Evolutionary conservation across 2,113 vertebrate genomes (phyloP), one percentile per base, ranked within the genome.

Genomic region (Pomatostomus ruficeps): DNA sequence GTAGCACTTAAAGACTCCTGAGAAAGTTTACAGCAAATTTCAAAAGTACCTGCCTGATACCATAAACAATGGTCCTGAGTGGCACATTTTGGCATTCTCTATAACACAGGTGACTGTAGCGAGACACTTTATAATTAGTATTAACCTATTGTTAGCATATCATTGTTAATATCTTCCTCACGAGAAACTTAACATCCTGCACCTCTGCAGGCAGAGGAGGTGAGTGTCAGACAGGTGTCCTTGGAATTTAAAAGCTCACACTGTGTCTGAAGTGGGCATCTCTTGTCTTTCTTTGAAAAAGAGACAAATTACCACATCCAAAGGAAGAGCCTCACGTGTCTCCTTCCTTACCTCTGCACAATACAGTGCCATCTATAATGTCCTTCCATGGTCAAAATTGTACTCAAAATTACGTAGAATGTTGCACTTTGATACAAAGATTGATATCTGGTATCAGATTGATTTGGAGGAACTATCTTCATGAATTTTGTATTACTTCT

Each of bases 401-500:
- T 38, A 23, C 52, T 7, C 12, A 78, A 57, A 82, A 43, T 42
- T 15, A 9, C 49, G n/a, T 1, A 1, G 11, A 73, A 36, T 63
- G 49, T 19, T 70, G 16, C 33, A 19, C 12, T 67, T 79, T 11
- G n/a, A 20, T 85, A n/a, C 5, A 10, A 14, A 71, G 20, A 10
- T 46, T 63, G 36, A 46, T 45, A 52, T 72, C 24, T 33, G 12
- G 9, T 72, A 25, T n/a, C 42, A 51, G n/a, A 73, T 54, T 61
- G 57, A 52, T 75, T 72, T 40, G 73, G 16, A 52, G 49, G 40
- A 85, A 33, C 21, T 62, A 55, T 54, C 23, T n/a, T 65, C 29
- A 54, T 81, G 40, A 71, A 78, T 96, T 92, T 91, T 77, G 6
- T 55, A 71, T 92, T 57, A 54, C 19, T 80, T 80, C 43, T 74